Conservation (phyloP, 2,888 invertebrate species). For the Dexiosoma caninum region DNA sequence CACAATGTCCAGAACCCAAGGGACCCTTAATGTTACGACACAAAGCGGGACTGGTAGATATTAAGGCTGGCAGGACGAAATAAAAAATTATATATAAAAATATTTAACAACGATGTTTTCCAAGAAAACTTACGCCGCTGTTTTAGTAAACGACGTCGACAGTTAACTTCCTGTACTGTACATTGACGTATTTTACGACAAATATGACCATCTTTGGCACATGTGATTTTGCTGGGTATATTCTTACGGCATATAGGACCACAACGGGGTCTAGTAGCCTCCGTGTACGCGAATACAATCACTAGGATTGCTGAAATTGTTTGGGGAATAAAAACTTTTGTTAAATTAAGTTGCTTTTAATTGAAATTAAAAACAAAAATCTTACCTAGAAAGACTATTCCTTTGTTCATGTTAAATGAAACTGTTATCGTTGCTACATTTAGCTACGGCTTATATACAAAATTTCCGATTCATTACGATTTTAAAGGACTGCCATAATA, state of each 20-base stretch:
- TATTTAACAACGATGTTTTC: not conserved
- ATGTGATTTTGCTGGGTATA: slow-evolving; percentile 59
- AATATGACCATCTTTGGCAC: slow-evolving; percentile 62
- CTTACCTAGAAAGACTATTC: slow-evolving; percentile 38
- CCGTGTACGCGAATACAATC: slow-evolving; percentile 37
- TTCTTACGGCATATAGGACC: slow-evolving; percentile 59
- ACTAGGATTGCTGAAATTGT: slow-evolving; percentile 14
- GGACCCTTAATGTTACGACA: slow-evolving; percentile 43
- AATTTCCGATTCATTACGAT: not conserved
- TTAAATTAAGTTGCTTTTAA: too few relatives aligned
- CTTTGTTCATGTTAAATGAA: slow-evolving; percentile 45
- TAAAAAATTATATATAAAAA: slow-evolving; percentile 21
- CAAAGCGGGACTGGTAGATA: not conserved
- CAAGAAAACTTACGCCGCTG: slow-evolving; percentile 22
- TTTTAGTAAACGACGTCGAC: slow-evolving; percentile 39
- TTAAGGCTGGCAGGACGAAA: not conserved
- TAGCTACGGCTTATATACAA: slow-evolving; percentile 13
- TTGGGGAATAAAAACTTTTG: not conserved
- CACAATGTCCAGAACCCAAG: slow-evolving; percentile 47
- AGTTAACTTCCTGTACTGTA: slow-evolving; percentile 68
- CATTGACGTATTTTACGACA: slow-evolving; percentile 67
- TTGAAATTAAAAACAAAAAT: not conserved
- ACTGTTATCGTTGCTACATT: not conserved
- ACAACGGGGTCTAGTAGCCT: not conserved
- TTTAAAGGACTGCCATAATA: not conserved